phyloP scores from a whole-genome alignment of 2,113 vertebrate genomes.

The Hucho hucho region DNA sequence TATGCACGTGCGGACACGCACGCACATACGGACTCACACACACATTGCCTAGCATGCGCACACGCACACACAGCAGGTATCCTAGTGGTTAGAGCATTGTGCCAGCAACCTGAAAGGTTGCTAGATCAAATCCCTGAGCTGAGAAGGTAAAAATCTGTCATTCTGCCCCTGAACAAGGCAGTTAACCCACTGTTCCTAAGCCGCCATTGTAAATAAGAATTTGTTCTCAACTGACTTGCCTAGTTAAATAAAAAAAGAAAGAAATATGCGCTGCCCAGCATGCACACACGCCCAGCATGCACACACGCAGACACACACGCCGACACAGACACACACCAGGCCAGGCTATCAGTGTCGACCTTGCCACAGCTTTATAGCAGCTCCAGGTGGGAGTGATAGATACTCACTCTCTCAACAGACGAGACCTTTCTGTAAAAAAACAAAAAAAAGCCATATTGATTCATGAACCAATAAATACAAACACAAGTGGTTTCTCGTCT shows the following conservation, averaged over 20 bases:
- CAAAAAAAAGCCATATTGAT: slow-evolving; percentile 74
- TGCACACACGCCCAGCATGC: slow-evolving; percentile 18
- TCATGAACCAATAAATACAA: slow-evolving; percentile 79
- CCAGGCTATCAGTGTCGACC: slow-evolving; percentile 64
- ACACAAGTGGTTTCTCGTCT: slow-evolving; percentile 63
- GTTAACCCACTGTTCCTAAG: too few relatives aligned
- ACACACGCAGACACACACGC: background rate
- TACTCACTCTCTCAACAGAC: slow-evolving; percentile 62
- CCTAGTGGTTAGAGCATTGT: too few relatives aligned
- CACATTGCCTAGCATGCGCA: too few relatives aligned
- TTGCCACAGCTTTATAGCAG: slow-evolving; percentile 56
- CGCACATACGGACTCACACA: background rate
- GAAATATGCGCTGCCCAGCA: too few relatives aligned
- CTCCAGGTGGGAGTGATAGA: slow-evolving; percentile 76
- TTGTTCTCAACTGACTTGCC: too few relatives aligned
- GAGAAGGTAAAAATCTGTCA: too few relatives aligned
- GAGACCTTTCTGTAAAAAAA: slow-evolving; percentile 64
- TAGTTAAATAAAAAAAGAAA: too few relatives aligned
- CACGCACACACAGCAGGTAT: slow-evolving; percentile 22
- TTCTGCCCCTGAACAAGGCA: too few relatives aligned
- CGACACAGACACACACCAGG: background rate
- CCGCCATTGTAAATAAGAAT: too few relatives aligned
- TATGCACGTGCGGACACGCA: background rate
- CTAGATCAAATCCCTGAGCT: too few relatives aligned
- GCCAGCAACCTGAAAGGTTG: too few relatives aligned